These are phyloP conservation scores for Chironomus tepperi DNA, from an alignment of 1,140 invertebrate genomes.

Conservation along the genomic window DNA sequence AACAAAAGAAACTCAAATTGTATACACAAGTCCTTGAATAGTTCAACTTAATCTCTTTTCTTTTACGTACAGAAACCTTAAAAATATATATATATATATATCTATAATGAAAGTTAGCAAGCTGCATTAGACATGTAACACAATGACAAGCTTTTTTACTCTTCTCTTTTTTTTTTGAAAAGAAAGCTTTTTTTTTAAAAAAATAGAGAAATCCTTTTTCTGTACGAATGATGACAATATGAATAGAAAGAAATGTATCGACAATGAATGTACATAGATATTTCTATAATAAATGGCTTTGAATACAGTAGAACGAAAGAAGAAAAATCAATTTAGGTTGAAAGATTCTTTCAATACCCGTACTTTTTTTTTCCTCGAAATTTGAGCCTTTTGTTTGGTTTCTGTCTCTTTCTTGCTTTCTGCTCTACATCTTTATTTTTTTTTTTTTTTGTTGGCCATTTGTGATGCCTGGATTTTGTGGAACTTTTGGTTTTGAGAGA, in stretches of 20 bases:
- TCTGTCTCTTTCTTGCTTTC: background rate
- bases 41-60: background rate
- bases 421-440: too few relatives aligned
- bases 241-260: too few relatives aligned
- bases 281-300: background rate
- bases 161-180: background rate
- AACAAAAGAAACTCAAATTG: background rate
- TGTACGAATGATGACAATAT: too few relatives aligned
- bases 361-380: background rate
- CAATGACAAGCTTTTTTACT: background rate
- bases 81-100: too few relatives aligned
- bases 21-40: constrained; percentile 7
- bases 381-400: background rate
- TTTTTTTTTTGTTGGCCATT: too few relatives aligned
- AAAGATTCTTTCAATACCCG: background rate
- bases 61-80: background rate
- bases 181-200: background rate
- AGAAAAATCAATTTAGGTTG: background rate
- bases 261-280: background rate
- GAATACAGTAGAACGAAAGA: background rate
- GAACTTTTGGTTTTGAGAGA: too few relatives aligned
- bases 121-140: background rate
- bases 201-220: too few relatives aligned
- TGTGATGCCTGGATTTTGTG: too few relatives aligned
- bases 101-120: background rate